These are phyloP conservation scores for Dendrolimus punctatus DNA, from an alignment of 1,140 invertebrate genomes.

Conservation along the genomic window DNA sequence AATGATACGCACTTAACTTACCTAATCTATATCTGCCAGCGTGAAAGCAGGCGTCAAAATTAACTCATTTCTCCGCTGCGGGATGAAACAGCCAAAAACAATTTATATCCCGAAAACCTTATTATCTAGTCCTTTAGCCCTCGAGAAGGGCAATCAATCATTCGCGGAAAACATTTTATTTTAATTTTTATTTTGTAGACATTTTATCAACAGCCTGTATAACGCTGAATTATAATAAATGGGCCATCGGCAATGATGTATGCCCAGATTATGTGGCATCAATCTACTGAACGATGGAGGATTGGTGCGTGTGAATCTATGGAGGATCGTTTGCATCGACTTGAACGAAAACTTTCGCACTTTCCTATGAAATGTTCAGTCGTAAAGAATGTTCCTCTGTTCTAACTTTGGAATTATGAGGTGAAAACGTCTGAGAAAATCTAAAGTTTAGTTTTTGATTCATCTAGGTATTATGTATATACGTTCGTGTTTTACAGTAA, in stretches of 20 bases:
- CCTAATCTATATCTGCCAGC: too few species aligned
- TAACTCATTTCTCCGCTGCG: too few species aligned
- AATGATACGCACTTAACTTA: too few species aligned
- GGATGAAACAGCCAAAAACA: neutral
- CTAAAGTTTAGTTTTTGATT: too few species aligned
- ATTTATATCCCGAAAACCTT: conserved; percentile 2
- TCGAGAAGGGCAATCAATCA: conserved; percentile 6
- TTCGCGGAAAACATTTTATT: conserved; percentile 1
- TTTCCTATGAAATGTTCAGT: too few species aligned
- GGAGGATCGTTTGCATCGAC: neutral
- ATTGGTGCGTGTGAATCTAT: conserved; percentile 13
- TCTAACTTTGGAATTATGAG: too few species aligned
- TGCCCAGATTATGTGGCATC: conserved; percentile 22
- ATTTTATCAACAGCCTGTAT: conserved; percentile 8
- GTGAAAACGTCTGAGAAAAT: too few species aligned
- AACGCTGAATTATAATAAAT: conserved; percentile 26
- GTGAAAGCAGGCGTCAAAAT: too few species aligned
- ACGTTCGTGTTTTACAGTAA: too few species aligned
- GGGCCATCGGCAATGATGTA: conserved; percentile 21
- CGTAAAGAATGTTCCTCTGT: too few species aligned
- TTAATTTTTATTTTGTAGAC: conserved; percentile 4
- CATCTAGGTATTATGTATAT: too few species aligned
- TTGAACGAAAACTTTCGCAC: too few species aligned
- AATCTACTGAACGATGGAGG: conserved; percentile 17
- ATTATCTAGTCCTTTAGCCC: conserved; percentile 6